A percentile compares a stretch with the other conserved stretches of the same genome.
These are phyloP conservation scores for Hydractinia symbiolongicarpus DNA, from an alignment of 30 jellyfish, hydroid and myxozoan genomes.

Conservation along the genomic window DNA sequence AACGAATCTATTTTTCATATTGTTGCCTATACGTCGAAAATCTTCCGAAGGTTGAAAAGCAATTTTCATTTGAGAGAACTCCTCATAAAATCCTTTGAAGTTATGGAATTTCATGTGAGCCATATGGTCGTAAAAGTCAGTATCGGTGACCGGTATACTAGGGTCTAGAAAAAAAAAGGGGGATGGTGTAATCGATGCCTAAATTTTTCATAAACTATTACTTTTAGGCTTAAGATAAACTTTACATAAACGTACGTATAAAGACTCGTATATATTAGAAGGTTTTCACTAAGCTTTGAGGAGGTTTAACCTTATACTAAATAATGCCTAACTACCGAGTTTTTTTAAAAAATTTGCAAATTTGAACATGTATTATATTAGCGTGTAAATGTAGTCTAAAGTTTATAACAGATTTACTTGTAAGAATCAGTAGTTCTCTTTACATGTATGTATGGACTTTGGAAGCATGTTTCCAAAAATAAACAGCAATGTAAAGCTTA, in stretches of 20 bases:
- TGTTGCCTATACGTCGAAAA: constrained; percentile 41
- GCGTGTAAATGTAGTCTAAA: too few species aligned
- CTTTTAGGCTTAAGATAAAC: neutral
- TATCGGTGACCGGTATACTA: constrained; percentile 59
- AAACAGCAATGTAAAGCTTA: too few species aligned
- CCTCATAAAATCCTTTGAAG: constrained; percentile 61
- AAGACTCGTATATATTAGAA: neutral
- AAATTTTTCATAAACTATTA: neutral
- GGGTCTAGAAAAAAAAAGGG: constrained; percentile 34
- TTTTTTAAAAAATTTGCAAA: too few species aligned
- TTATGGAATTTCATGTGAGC: constrained; percentile 62
- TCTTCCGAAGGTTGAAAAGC: neutral
- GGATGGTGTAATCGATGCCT: too few species aligned
- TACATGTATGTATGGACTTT: too few species aligned
- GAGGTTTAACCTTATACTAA: neutral
- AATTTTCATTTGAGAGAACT: constrained; percentile 34
- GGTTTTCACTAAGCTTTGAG: neutral
- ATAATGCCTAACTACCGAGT: too few species aligned
- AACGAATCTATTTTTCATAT: constrained; percentile 51
- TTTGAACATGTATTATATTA: too few species aligned
- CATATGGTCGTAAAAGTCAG: constrained; percentile 64
- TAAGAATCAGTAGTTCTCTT: too few species aligned
- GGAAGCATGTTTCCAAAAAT: too few species aligned
- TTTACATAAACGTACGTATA: too few species aligned
- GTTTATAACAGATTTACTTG: too few species aligned